Conservation (phyloP, 2,113 vertebrate species). For the Cottus gobio region DNA sequence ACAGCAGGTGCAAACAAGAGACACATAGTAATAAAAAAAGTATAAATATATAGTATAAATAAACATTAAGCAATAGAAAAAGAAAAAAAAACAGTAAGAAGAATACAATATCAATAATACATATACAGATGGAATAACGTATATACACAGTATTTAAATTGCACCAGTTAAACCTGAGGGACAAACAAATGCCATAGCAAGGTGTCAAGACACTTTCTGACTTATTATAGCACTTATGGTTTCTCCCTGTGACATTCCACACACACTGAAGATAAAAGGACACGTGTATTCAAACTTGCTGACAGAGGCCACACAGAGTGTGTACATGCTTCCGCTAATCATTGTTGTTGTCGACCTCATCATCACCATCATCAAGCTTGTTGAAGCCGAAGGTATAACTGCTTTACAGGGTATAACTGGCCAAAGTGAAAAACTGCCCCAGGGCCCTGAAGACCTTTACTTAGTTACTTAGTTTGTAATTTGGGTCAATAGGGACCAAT, state of each 20-base stretch:
- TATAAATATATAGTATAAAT: too few relatives aligned
- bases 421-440: background rate
- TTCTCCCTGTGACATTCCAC: slow-evolving; percentile 68
- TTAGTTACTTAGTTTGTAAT: background rate
- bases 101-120: too few relatives aligned
- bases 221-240: slow-evolving; percentile 27
- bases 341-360: background rate
- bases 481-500: background rate
- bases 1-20: too few relatives aligned
- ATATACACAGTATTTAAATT: too few relatives aligned
- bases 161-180: too few relatives aligned
- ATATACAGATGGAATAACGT: too few relatives aligned
- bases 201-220: slow-evolving; percentile 22
- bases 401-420: background rate
- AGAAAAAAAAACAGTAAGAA: too few relatives aligned
- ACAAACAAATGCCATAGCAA: slow-evolving; percentile 31
- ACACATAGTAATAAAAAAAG: too few relatives aligned
- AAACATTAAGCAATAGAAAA: too few relatives aligned
- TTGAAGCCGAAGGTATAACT: background rate
- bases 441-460: background rate
- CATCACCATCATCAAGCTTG: background rate
- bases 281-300: slow-evolving; percentile 31
- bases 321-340: background rate
- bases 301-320: background rate
- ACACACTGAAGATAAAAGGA: slow-evolving; percentile 52